Base-by-base conservation (phyloP, 2,797 vertebrate species). In the Serranus cabrilla region DNA sequence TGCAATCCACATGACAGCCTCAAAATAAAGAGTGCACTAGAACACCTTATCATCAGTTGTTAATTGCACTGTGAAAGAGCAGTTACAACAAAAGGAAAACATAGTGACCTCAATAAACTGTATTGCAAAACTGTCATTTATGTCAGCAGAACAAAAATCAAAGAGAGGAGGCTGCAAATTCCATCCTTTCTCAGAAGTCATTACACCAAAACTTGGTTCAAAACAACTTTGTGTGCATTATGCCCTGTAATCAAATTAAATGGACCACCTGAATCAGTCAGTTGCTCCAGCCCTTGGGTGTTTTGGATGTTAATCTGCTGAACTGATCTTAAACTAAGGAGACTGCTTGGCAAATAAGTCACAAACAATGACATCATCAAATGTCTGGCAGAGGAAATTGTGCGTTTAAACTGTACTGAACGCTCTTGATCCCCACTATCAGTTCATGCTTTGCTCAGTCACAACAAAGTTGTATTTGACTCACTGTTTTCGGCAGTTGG, bases 1-100 rank as follows among this genome's bases (percentile, higher is more conserved):
- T 76, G 60, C 70, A 27, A 80, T 78, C 69, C 58, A 86, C 76
- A 83, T 71, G 60, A 83, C 82, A 76, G 82, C 49, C 25, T 54
- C 18, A 61, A 80, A 82, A 81, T 69, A 68, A 86, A 87, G 59
- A 7, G 18, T 31, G 20, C 21, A 55, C 11, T 34, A 61, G 80
- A 65, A 84, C 57, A 71, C 81, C 61, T 75, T 68, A 73, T 89
- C 74, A 87, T 82, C 76, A 78, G 64, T 46, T 73, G 42, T 58
- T 90, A 82, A 91, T 86, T 87, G 78, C 67, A 34, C 71, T 62
- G 39, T 64, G 69, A 82, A 76, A 59, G 27, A 82, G 62, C 25
- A 47, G 23, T 76, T 62, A 58, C 51, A 63, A 59, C 71, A 49
- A 49, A 74, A 81, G 21, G 55, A 74, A 78, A 82, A 71, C 58